Base-by-base conservation (phyloP, 2,113 vertebrate genomes). In the Tiliqua scincoides region DNA sequence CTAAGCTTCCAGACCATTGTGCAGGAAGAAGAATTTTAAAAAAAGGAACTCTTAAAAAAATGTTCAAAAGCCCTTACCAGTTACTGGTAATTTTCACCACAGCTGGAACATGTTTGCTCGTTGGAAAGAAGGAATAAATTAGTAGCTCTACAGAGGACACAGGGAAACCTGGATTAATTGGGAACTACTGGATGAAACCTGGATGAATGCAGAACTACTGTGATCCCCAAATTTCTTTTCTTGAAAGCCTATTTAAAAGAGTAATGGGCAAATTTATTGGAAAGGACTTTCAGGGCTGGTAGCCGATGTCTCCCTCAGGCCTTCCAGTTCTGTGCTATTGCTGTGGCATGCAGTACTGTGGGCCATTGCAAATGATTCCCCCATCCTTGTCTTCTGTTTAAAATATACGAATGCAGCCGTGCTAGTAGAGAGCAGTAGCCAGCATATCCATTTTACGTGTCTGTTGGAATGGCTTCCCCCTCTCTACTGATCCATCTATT, bases 401-500 rank as follows among this genome's bases (percentile, higher is more conserved):
- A 61, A 62, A 52, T 68, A 32, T 17, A 83, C 73, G 57, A 62
- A 62, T 11, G 30, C 37, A 21, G 9, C 71, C 27, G 0, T 74
- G 43, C n/a, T n/a, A 74, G 27, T 73, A 37, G 17, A 14, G 71
- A 74, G 25, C 3, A 30, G 18, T 32, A 30, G 57, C 15, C 23
- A 37, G 43, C 15, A 54, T 25, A 86, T 43, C 68, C 70, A 80
- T 37, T 73, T 73, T 80, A 62, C 57, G 30, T n/a, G 79, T 5
- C 15, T 48, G 30, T 25, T 35, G 23, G 70, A 81, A 54, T 30
- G 23, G 25, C 21, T 57, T 57, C 72, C 2, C 32, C 63, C 59
- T 85, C 54, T 79, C 68, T 40, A 63, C 40, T 83, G 30, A 62
- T 30, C 67, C 27, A 71, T 80, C 73, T 77, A 83, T 83, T 63